Evolutionary conservation across 2,797 vertebrate genomes (phyloP).

Genomic region (Eulemur mongoz): DNA sequence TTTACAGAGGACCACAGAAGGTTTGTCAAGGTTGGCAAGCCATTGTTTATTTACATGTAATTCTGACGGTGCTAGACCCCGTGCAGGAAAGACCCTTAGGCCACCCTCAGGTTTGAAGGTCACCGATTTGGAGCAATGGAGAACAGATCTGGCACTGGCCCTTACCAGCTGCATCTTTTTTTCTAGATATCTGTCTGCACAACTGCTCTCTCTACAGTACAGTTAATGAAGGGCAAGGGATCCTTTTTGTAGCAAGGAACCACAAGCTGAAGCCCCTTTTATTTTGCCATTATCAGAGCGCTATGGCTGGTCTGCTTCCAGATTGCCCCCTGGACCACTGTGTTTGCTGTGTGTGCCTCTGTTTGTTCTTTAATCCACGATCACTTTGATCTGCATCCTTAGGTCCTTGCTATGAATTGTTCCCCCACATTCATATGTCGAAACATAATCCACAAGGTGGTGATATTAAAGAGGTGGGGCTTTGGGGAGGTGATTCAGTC

Average conservation of each 20-base stretch:
- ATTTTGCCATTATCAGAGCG: neutral
- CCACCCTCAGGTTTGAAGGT: neutral
- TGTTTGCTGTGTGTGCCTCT: neutral
- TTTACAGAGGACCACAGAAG: neutral
- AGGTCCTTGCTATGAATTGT: neutral
- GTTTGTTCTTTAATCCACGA: neutral
- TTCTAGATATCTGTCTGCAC: neutral
- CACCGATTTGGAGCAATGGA: neutral
- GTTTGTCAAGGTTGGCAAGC: neutral
- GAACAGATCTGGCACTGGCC: neutral
- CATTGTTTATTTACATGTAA: neutral
- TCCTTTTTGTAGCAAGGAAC: neutral
- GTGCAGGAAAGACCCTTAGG: neutral
- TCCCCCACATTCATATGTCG: too few species aligned
- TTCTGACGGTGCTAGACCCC: neutral
- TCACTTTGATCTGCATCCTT: neutral
- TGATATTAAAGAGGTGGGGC: neutral
- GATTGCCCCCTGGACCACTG: too few species aligned
- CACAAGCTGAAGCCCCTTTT: neutral
- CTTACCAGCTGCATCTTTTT: neutral
- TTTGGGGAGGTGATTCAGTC: neutral
- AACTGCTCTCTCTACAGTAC: neutral
- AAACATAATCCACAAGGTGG: neutral
- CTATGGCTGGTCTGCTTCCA: neutral
- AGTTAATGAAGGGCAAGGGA: neutral